Evolutionary conservation across 2,113 vertebrate genomes (phyloP).

Genomic region (Notarius lentiginosus): DNA sequence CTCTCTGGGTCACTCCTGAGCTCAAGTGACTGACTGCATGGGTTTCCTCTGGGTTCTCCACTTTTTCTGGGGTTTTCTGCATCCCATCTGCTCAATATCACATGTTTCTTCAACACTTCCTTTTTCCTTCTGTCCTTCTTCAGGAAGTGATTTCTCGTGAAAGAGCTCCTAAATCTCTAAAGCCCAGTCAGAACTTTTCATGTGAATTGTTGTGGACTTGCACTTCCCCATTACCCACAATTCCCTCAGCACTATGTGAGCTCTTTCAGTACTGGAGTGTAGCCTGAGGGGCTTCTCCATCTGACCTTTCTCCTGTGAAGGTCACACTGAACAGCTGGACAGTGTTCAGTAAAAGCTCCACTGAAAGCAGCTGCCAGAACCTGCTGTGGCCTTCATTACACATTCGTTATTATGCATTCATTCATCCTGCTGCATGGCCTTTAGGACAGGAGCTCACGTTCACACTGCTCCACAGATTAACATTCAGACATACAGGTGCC

Average conservation of each 20-base stretch:
- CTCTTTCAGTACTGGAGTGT: slow-evolving; percentile 1
- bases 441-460: not conserved
- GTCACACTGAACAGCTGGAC: slow-evolving; percentile 20
- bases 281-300: slow-evolving; percentile 1
- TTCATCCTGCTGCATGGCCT: slow-evolving; percentile 13
- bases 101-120: not conserved
- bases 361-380: not conserved
- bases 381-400: slow-evolving; percentile 23
- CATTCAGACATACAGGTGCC: slow-evolving; percentile 9
- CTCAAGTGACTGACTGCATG: not conserved
- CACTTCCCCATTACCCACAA: not conserved
- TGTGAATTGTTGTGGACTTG: not conserved
- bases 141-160: not conserved
- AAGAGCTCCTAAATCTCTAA: not conserved
- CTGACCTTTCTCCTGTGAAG: slow-evolving; percentile 32
- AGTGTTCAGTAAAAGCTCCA: not conserved
- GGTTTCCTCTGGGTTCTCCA: not conserved
- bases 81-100: not conserved
- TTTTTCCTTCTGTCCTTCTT: not conserved
- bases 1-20: not conserved
- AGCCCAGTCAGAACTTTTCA: not conserved
- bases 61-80: not conserved
- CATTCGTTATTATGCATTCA: not conserved
- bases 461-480: not conserved
- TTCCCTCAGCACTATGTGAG: slow-evolving; percentile 1